Evolutionary conservation across 2,113 vertebrate genomes (phyloP).

Genomic region (Trinectes maculatus): DNA sequence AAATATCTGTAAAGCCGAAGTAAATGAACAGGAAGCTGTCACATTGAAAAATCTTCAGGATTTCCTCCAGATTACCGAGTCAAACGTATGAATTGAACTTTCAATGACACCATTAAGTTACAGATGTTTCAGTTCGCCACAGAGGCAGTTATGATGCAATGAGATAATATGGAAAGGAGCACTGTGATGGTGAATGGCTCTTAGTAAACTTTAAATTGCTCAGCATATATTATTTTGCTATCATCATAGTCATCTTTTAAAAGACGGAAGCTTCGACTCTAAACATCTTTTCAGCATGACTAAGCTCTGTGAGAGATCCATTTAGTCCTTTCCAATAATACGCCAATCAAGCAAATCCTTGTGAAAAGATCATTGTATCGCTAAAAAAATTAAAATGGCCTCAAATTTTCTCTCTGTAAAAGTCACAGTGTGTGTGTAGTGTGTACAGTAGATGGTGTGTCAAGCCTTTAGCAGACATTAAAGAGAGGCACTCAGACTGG

Average conservation of each 20-base stretch:
- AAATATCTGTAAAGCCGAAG: not conserved
- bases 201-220: conserved; percentile 1
- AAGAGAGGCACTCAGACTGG: conserved; percentile 11
- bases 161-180: not conserved
- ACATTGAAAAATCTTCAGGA: not conserved
- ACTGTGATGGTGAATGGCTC: not conserved
- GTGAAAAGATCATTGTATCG: conserved; percentile 35
- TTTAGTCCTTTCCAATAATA: conserved; percentile 59
- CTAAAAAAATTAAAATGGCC: not conserved
- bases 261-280: conserved; percentile 28
- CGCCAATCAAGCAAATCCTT: conserved; percentile 38
- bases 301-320: conserved; percentile 25
- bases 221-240: not conserved
- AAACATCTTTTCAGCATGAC: conserved; percentile 44
- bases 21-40: not conserved
- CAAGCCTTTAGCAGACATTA: conserved; percentile 20
- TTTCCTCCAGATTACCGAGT: not conserved
- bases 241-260: conserved; percentile 13
- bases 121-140: conserved; percentile 22
- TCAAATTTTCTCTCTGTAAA: conserved; percentile 2
- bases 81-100: conserved; percentile 12
- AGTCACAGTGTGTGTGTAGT: not conserved
- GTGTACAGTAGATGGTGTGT: conserved; percentile 5
- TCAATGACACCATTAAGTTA: conserved; percentile 1
- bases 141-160: not conserved